Evolutionary conservation across 35 echinoderm and acorn worm species (phyloP).

Genomic region (Patiria miniata): DNA sequence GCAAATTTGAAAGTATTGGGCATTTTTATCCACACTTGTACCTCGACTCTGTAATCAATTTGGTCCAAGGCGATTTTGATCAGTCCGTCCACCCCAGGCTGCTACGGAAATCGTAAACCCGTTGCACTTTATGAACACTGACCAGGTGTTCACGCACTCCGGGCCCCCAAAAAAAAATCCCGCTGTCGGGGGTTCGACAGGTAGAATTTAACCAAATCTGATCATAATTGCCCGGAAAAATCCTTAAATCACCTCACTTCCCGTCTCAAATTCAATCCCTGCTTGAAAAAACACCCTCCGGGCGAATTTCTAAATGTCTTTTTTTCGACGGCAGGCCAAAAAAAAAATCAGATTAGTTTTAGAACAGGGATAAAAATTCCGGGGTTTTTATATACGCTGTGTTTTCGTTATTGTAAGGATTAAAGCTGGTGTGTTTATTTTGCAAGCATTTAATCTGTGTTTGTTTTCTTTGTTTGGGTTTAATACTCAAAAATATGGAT

Average conservation of each 20-base stretch:
- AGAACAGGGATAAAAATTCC: neutral
- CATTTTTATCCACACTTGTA: too few species aligned
- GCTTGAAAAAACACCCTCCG: neutral
- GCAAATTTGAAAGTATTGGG: too few species aligned
- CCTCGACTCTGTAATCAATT: too few species aligned
- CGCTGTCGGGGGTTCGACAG: neutral
- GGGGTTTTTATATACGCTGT: neutral
- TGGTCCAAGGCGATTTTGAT: too few species aligned
- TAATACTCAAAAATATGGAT: too few species aligned
- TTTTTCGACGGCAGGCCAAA: neutral
- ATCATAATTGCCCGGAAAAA: conserved; percentile 10
- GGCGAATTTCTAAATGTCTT: neutral
- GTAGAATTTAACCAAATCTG: neutral
- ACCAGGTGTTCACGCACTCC: neutral
- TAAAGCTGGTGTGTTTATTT: neutral
- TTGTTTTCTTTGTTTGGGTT: conserved; percentile 8
- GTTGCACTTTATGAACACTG: neutral
- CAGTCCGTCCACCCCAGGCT: too few species aligned
- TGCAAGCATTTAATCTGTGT: neutral
- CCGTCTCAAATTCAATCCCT: neutral
- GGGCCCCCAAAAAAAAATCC: neutral
- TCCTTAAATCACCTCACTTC: neutral
- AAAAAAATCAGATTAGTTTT: conserved; percentile 1
- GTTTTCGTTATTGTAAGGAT: neutral
- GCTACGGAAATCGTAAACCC: too few species aligned